Percentiles rank a stretch among this genome's conserved stretches.
Evolutionary conservation across 2,888 invertebrate genomes (phyloP).

Genomic region (Chesias legatella): DNA sequence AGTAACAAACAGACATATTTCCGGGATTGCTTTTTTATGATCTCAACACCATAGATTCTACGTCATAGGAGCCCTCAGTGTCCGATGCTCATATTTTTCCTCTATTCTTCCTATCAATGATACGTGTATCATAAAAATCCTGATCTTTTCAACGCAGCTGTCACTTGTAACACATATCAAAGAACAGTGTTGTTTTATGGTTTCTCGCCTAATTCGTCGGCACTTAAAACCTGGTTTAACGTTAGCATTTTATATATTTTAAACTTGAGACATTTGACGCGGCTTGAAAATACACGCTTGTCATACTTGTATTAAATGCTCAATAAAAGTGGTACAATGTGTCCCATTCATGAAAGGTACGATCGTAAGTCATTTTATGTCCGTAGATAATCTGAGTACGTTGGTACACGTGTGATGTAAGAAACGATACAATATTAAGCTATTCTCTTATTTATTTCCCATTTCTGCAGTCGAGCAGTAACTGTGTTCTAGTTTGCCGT

Average conservation of each 20-base stretch:
- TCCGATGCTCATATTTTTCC: no score
- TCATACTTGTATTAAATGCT: constrained; percentile 12
- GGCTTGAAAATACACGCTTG: constrained; percentile 7
- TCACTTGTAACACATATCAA: constrained; percentile 7
- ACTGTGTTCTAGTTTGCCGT: no score
- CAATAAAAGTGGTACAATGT: constrained; percentile 6
- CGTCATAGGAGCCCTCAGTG: no score
- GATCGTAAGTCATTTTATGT: constrained; percentile 5
- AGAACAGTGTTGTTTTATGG: constrained; percentile 17
- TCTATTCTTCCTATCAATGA: no score
- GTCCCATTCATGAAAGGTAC: constrained; percentile 5
- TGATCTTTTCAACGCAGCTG: constrained; percentile 13
- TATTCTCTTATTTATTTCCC: no score
- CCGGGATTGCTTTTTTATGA: no score
- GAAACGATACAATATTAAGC: no score
- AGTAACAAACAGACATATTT: no score
- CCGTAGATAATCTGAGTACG: constrained; percentile 9
- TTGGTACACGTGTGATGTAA: neutral
- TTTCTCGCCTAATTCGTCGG: constrained; percentile 29
- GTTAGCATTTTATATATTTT: constrained; percentile 30
- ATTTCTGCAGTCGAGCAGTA: no score
- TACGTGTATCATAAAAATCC: constrained; percentile 4
- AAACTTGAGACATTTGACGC: constrained; percentile 20
- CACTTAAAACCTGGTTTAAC: constrained; percentile 25
- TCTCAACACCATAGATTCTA: no score